Evolutionary conservation across 2,888 invertebrate species (phyloP).

Genomic region (Panopea generosa): DNA sequence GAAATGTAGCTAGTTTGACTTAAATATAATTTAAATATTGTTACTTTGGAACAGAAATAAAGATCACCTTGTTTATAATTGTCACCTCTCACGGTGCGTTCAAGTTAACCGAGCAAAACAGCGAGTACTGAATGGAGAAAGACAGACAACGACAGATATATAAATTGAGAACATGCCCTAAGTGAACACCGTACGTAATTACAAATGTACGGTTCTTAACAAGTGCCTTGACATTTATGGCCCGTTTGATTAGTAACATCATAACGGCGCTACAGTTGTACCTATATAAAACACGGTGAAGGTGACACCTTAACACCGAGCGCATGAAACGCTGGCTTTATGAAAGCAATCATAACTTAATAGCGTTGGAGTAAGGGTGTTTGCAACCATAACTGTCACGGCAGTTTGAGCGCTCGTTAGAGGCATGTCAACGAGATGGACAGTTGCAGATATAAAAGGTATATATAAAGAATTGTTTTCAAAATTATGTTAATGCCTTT

Average conservation of each 20-base stretch:
- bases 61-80: too few relatives aligned
- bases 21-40: too few relatives aligned
- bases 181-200: neutral
- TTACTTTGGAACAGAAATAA: too few relatives aligned
- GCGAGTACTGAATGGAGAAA: too few relatives aligned
- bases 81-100: too few relatives aligned
- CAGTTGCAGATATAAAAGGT: neutral
- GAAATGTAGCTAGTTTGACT: too few relatives aligned
- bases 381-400: conserved; percentile 8
- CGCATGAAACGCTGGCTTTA: conserved; percentile 9
- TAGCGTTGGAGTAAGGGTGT: conserved; percentile 9
- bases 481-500: too few relatives aligned
- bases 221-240: conserved; percentile 13
- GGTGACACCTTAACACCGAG: conserved; percentile 20
- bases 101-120: too few relatives aligned
- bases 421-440: conserved; percentile 11
- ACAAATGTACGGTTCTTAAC: neutral
- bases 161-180: too few relatives aligned
- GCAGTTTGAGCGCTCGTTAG: conserved; percentile 5
- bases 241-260: conserved; percentile 12
- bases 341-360: conserved; percentile 13
- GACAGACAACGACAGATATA: too few relatives aligned
- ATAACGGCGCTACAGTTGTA: conserved; percentile 6
- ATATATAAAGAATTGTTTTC: too few relatives aligned
- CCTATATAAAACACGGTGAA: conserved; percentile 1